Evolutionary conservation across 2,888 invertebrate genomes (phyloP).

Genomic region (Ophion slaviceki): DNA sequence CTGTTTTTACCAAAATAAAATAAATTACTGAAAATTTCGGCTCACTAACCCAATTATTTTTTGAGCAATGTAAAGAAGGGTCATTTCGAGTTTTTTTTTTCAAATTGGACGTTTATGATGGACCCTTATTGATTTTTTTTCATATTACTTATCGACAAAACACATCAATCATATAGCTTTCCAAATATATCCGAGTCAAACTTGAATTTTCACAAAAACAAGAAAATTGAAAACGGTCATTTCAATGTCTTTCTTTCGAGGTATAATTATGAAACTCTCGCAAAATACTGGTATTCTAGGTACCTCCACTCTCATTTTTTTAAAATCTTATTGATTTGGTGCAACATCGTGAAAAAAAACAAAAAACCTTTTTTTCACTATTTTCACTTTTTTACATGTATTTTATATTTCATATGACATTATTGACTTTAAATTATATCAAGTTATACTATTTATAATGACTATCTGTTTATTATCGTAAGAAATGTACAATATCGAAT

Average conservation of each 20-base stretch:
- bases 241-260: neutral
- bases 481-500: too few species aligned
- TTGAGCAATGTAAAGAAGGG: neutral
- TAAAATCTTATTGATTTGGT: slow-evolving; percentile 2
- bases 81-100: neutral
- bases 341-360: neutral
- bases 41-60: neutral
- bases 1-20: neutral
- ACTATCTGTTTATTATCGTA: too few species aligned
- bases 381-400: neutral
- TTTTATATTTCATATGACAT: neutral
- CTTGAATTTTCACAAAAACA: neutral
- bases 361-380: neutral
- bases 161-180: neutral
- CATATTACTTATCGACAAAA: neutral
- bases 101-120: neutral
- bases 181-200: neutral
- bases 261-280: neutral
- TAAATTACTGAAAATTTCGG: neutral
- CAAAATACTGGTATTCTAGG: neutral
- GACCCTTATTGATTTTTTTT: neutral
- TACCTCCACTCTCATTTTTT: slow-evolving; percentile 13
- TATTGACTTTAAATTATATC: too few species aligned
- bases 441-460: neutral
- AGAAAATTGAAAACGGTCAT: neutral